Evolutionary conservation across 1,140 invertebrate species (phyloP).

Genomic region (Heliconius hermathena): DNA sequence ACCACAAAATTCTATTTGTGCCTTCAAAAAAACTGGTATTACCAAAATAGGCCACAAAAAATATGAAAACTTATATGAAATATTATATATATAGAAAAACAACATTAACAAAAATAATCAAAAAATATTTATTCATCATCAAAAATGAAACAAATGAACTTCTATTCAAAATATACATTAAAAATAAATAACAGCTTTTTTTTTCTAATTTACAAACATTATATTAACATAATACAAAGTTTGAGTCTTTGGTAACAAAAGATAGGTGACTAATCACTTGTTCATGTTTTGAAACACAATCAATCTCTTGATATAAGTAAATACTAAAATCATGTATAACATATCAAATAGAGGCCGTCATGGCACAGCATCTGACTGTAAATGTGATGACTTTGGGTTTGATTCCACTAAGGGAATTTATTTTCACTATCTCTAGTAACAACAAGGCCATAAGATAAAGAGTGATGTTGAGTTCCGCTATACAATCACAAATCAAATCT

Average conservation of each 20-base stretch:
- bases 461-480: too few species aligned
- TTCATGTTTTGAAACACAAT: slow-evolving; percentile 37
- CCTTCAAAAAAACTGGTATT: background rate
- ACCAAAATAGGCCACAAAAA: background rate
- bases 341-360: slow-evolving; percentile 2
- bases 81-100: slow-evolving; percentile 17
- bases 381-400: too few species aligned
- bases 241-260: slow-evolving; percentile 58
- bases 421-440: too few species aligned
- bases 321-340: slow-evolving; percentile 25
- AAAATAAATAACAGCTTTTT: slow-evolving; percentile 39
- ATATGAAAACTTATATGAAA: slow-evolving; percentile 3
- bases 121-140: slow-evolving; percentile 25
- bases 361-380: too few species aligned
- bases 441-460: too few species aligned
- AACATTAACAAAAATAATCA: slow-evolving; percentile 26
- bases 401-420: too few species aligned
- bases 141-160: slow-evolving; percentile 12
- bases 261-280: slow-evolving; percentile 45
- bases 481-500: too few species aligned
- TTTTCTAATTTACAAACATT: slow-evolving; percentile 32
- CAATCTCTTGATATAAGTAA: slow-evolving; percentile 35
- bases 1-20: slow-evolving; percentile 24
- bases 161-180: slow-evolving; percentile 28
- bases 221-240: slow-evolving; percentile 37